Conservation (phyloP, 2,888 invertebrate species). For the Brenthis hecate region DNA sequence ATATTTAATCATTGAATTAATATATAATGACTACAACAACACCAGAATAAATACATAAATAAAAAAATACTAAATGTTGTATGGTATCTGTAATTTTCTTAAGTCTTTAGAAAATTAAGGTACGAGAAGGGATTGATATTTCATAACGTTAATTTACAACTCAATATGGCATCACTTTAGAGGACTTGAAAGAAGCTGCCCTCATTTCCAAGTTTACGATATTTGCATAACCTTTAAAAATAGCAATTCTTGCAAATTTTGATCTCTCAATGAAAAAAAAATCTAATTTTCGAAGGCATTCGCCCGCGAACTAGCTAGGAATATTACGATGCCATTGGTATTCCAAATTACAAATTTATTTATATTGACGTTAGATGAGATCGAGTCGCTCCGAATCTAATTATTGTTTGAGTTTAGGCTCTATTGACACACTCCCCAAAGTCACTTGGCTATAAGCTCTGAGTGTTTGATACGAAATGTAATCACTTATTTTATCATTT, state of each 20-base stretch:
- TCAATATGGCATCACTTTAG: slow-evolving; percentile 13
- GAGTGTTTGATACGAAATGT: slow-evolving; percentile 2
- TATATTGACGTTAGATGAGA: slow-evolving; percentile 19
- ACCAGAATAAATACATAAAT: no score
- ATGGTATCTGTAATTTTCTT: not conserved
- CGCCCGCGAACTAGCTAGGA: slow-evolving; percentile 27
- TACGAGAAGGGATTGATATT: slow-evolving; percentile 13
- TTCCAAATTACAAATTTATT: slow-evolving; percentile 30
- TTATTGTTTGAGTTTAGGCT: slow-evolving; percentile 21
- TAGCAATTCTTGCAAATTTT: slow-evolving; percentile 23
- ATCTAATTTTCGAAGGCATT: slow-evolving; percentile 30
- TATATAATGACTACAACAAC: no score
- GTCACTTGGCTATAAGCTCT: not conserved
- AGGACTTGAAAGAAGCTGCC: slow-evolving; percentile 1
- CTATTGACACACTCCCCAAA: slow-evolving; percentile 14
- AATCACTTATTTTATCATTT: not conserved
- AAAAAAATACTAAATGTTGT: no score
- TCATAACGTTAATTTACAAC: slow-evolving; percentile 12
- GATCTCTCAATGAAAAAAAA: slow-evolving; percentile 23
- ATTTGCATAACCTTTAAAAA: slow-evolving; percentile 26
- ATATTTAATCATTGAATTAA: no score
- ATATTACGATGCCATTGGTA: slow-evolving; percentile 24
- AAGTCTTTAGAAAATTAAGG: not conserved
- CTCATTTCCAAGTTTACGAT: slow-evolving; percentile 5
- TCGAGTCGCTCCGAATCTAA: slow-evolving; percentile 13